These are phyloP conservation scores for Poeciliopsis turrubarensis DNA, from an alignment of 2,113 vertebrate species.

Conservation along the genomic window DNA sequence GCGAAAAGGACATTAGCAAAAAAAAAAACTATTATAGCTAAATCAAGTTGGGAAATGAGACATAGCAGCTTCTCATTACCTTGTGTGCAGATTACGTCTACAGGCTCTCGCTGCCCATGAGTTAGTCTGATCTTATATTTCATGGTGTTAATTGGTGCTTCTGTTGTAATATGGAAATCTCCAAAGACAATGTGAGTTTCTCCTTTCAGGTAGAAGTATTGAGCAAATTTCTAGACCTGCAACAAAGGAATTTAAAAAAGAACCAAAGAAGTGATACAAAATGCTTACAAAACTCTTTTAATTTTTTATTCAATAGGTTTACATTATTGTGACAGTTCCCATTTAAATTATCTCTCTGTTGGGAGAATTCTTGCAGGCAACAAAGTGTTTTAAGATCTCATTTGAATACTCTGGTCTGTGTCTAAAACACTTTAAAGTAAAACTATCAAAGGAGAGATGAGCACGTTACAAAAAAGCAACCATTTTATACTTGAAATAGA, in stretches of 20 bases:
- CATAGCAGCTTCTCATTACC: constrained; percentile 46
- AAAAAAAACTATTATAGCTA: constrained; percentile 30
- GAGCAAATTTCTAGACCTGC: background rate
- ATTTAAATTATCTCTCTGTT: constrained; percentile 25
- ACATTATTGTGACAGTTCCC: constrained; percentile 24
- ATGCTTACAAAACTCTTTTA: constrained; percentile 5
- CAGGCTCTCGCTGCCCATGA: constrained; percentile 6
- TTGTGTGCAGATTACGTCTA: constrained; percentile 22
- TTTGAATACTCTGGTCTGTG: constrained; percentile 40
- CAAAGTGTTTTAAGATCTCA: constrained; percentile 31
- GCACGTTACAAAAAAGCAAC: constrained; percentile 19
- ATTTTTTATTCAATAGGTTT: constrained; percentile 7
- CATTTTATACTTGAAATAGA: constrained; percentile 14
- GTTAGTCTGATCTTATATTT: background rate
- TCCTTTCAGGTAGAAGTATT: background rate
- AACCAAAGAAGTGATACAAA: background rate
- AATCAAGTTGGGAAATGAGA: constrained; percentile 59
- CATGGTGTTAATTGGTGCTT: background rate
- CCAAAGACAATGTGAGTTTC: background rate
- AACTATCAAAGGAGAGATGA: constrained; percentile 38
- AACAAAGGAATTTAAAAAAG: background rate
- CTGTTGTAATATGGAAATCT: background rate
- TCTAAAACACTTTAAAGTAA: constrained; percentile 26
- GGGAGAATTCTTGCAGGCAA: constrained; percentile 41
- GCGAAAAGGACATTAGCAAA: constrained; percentile 34